Percentiles rank a stretch among this genome's conserved stretches.
These are phyloP conservation scores for Nannospalax galili DNA, from an alignment of 2,113 vertebrate genomes.

Conservation along the genomic window DNA sequence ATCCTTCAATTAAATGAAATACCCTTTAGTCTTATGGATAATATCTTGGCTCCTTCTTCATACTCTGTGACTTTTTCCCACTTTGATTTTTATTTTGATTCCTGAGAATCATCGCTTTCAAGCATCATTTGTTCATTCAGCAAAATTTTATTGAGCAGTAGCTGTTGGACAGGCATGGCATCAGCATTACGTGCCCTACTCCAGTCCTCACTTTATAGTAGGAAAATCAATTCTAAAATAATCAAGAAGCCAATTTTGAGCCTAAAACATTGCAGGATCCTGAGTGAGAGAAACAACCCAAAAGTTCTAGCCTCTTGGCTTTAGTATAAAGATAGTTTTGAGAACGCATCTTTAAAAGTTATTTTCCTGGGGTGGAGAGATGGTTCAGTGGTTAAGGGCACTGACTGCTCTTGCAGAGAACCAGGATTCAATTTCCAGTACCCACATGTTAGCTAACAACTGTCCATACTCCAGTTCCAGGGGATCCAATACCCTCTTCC, in stretches of 20 bases:
- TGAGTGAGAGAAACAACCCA: neutral
- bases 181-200: fast-evolving
- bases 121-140: neutral
- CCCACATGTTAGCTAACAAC: too few species aligned
- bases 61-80: neutral
- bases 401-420: too few species aligned
- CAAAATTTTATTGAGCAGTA: neutral
- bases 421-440: too few species aligned
- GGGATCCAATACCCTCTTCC: too few species aligned
- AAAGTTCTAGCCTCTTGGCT: neutral
- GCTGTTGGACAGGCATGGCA: neutral
- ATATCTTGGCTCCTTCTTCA: neutral
- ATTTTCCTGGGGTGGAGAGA: too few species aligned
- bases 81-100: neutral
- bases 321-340: neutral
- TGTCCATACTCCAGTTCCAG: too few species aligned
- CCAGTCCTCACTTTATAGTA: neutral
- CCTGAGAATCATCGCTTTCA: neutral
- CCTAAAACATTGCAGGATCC: neutral
- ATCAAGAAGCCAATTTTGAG: neutral
- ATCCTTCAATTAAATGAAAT: neutral
- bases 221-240: neutral
- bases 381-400: too few species aligned
- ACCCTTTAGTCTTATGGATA: neutral
- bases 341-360: neutral